Conservation (phyloP, 2,113 vertebrate genomes). For the Otocyon megalotis region DNA sequence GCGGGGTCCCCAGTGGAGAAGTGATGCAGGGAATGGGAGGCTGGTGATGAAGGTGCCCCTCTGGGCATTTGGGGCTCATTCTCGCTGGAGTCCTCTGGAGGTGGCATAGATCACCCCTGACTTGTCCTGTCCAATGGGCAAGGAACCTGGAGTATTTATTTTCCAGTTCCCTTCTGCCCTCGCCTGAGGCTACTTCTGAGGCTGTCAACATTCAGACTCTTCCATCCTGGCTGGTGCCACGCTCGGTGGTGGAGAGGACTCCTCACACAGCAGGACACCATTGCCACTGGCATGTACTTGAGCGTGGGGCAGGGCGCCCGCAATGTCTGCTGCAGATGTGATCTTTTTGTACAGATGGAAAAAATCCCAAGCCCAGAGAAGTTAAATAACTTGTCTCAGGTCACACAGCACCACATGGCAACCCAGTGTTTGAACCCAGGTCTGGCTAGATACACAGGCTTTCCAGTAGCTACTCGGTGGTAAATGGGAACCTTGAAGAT, state of each 20-base stretch:
- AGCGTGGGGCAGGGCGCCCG: neutral
- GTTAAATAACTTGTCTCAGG: neutral
- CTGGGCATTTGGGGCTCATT: neutral
- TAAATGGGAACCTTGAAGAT: rapidly evolving
- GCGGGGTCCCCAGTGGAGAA: neutral
- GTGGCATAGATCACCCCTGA: neutral
- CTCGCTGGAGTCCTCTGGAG: neutral
- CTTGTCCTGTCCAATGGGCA: neutral
- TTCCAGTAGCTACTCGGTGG: neutral
- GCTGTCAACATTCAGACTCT: neutral
- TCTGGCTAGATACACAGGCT: neutral
- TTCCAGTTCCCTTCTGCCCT: neutral
- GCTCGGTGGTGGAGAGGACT: too few species aligned
- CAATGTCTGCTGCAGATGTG: rapidly evolving
- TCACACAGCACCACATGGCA: neutral
- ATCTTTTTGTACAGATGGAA: neutral
- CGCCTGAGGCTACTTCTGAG: neutral
- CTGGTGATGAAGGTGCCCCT: neutral
- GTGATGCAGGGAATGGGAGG: neutral
- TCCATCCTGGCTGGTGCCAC: rapidly evolving
- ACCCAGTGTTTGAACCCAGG: neutral
- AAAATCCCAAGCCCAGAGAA: neutral
- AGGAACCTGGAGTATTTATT: neutral
- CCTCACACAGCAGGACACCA: rapidly evolving
- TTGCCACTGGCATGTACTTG: rapidly evolving